phyloP scores from a whole-genome alignment of 1,140 invertebrate species.

The Chymomyza costata region DNA sequence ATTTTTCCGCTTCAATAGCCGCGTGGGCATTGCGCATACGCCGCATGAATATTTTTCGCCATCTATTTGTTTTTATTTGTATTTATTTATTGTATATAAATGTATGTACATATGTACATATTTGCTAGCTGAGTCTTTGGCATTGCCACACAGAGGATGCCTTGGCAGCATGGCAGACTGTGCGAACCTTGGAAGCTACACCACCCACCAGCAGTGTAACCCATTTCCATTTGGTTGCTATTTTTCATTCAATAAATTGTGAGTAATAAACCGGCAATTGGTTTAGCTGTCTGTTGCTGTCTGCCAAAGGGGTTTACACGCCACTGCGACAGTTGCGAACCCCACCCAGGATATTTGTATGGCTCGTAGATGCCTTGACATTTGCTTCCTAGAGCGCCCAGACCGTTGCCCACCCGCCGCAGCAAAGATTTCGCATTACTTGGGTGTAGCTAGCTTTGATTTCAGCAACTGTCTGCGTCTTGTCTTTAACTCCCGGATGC shows the following conservation, averaged over 20 bases:
- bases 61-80: constrained; percentile 54
- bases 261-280: constrained; percentile 69
- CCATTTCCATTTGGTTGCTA: constrained; percentile 6
- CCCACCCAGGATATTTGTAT: constrained; percentile 46
- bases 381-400: constrained; percentile 36
- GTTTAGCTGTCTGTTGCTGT: constrained; percentile 42
- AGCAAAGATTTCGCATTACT: constrained; percentile 2
- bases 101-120: too few relatives aligned
- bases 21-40: constrained; percentile 29
- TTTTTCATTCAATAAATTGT: constrained; percentile 60
- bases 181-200: constrained; percentile 12
- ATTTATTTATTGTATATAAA: too few relatives aligned
- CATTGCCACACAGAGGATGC: constrained; percentile 26
- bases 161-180: too few relatives aligned
- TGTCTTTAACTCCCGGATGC: constrained; percentile 50
- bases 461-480: constrained; percentile 16
- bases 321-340: constrained; percentile 17
- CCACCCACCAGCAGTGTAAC: neutral
- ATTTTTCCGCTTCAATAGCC: constrained; percentile 41
- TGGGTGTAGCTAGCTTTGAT: constrained; percentile 25
- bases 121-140: constrained; percentile 46
- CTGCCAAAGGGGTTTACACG: neutral
- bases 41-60: constrained; percentile 46
- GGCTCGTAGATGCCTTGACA: constrained; percentile 9
- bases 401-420: constrained; percentile 3